Base-by-base conservation (phyloP, 2,888 invertebrate species). In the Apomyelois bistriatella region DNA sequence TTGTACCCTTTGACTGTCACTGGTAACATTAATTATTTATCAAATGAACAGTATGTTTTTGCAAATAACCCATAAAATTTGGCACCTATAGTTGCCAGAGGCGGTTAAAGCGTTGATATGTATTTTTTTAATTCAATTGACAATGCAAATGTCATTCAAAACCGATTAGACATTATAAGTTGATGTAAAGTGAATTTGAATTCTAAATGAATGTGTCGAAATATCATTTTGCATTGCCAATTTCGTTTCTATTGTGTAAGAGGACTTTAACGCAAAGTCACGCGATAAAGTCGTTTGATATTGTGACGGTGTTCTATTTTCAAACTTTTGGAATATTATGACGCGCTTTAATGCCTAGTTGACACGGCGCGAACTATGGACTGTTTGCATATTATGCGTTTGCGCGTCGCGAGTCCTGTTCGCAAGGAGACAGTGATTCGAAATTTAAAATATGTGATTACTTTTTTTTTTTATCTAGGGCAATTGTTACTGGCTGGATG, bases 181-280 rank as follows among this genome's bases (percentile, higher is more conserved):
- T 32, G 1, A 4, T 8, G 2, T 32, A 4, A 4, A 4, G 2
- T 22, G 5, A 22, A 32, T 32, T 32, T 10, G 32, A 7, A 10
- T 38, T 12, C 13, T 15, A 13, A 37, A 1, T 37, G 37, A 5
- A 15, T 1, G 1, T 15, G 13, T 13, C 1, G 0, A 32, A 8
- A n/a, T 8, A 12, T 12, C n/a, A 15, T 16, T 46, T 32, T 32
- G 30, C 46, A 46, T 32, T 32, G 46, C 15, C 32, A 46, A 16
- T 35, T 16, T 8, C 32, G 28, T 32, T 28, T 32, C 9, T 9
- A 13, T 3, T 32, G 32, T 35, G 15, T 46, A 46, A 46, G 46
- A 46, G 46, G 46, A 46, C 32, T 46, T 46, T 46, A 46, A 32
- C 46, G 46, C 46, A 46, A 46, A 46, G 46, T 46, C 46, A 46